A percentile compares a stretch with the other conserved stretches of the same genome.
Evolutionary conservation across 1,140 invertebrate species (phyloP).

Genomic region (Physella acuta): DNA sequence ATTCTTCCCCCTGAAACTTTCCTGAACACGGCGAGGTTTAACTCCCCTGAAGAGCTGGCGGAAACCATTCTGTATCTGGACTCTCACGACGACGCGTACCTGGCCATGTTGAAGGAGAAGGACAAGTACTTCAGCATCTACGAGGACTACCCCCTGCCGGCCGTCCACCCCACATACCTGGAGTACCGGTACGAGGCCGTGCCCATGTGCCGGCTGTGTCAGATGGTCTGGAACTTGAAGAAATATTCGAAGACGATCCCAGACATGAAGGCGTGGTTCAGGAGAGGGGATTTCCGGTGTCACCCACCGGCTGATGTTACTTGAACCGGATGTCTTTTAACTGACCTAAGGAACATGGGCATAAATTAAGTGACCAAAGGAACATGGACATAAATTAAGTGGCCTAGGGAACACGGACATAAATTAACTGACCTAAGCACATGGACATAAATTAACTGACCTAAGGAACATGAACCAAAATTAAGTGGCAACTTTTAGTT

Average conservation of each 20-base stretch:
- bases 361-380: too few species aligned
- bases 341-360: too few species aligned
- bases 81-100: constrained; percentile 11
- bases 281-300: not conserved
- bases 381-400: too few species aligned
- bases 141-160: constrained; percentile 2
- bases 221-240: not conserved
- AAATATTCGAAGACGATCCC: not conserved
- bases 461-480: too few species aligned
- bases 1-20: constrained; percentile 8
- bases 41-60: constrained; percentile 23
- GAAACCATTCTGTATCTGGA: constrained; percentile 8
- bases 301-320: too few species aligned
- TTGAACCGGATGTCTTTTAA: too few species aligned
- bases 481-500: too few species aligned
- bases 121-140: constrained; percentile 6
- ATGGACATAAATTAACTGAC: too few species aligned
- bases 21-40: constrained; percentile 26
- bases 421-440: too few species aligned
- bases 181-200: not conserved
- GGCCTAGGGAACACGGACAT: too few species aligned
- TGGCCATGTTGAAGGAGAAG: constrained; percentile 13
- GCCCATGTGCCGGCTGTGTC: not conserved
- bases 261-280: not conserved
- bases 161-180: not conserved